A percentile compares a stretch with the other conserved stretches of the same genome.
Evolutionary conservation across 2,113 vertebrate genomes (phyloP).

Genomic region (Platycercus adscitus): DNA sequence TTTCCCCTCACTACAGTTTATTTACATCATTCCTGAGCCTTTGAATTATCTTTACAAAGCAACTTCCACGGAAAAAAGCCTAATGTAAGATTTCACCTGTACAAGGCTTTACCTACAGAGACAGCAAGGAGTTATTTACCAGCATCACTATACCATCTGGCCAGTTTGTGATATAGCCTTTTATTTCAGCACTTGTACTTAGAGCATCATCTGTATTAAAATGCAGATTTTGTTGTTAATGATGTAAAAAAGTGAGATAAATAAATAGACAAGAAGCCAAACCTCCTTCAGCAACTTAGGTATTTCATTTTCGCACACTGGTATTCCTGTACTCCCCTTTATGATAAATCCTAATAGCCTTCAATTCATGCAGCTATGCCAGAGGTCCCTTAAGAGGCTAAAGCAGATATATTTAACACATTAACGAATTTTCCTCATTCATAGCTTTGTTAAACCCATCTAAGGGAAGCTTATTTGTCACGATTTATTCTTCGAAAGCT

Average conservation of each 20-base stretch:
- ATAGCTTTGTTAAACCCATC: conserved; percentile 1
- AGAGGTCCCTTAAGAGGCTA: not conserved
- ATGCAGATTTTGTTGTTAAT: not conserved
- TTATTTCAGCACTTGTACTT: not conserved
- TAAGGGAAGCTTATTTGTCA: conserved; percentile 36
- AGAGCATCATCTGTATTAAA: not conserved
- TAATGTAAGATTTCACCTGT: not conserved
- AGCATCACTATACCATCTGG: not conserved
- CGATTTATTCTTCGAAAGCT: conserved; percentile 38
- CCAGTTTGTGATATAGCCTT: not conserved
- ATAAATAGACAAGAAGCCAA: not conserved
- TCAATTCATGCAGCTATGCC: not conserved
- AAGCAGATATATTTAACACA: not conserved
- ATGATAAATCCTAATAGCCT: not conserved
- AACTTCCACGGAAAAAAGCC: not conserved
- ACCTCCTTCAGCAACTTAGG: not conserved
- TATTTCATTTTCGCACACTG: not conserved
- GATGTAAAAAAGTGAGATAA: not conserved
- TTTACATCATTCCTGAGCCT: not conserved
- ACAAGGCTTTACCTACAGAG: not conserved
- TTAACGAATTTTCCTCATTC: conserved; percentile 20
- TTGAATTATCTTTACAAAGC: not conserved
- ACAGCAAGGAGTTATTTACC: not conserved
- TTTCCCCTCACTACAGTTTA: not conserved
- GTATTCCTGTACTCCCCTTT: not conserved